Base-by-base conservation (phyloP, 2,113 vertebrate genomes). In the Cyprinodon variegatus region DNA sequence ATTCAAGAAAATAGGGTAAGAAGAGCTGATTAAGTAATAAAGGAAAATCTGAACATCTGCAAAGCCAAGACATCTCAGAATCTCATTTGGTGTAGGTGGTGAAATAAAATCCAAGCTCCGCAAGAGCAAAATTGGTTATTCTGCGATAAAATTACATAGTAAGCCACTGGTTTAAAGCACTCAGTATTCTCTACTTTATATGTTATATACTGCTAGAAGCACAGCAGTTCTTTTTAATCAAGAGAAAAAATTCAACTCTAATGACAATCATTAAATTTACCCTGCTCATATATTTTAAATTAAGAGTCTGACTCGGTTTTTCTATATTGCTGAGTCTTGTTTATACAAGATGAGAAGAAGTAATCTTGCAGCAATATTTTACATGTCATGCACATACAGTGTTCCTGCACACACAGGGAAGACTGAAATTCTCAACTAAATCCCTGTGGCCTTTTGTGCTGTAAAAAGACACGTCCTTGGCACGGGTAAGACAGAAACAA, bases 281-380 rank as follows among this genome's bases (percentile, higher is more conserved):
- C 38, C 39, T 50, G 39, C 8, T 65, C 36, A 6, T 43, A 65
- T 41, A 50, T 59, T 67, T 61, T 38, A 37, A 36, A 66, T 45
- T 69, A 65, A 53, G 38, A 20, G 10, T 70, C 78, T 3, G 65
- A 43, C 2, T 6, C 62, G 36, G 70, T 40, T 29, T 76, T 70
- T 74, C 4, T 68, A 6, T 65, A 50, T 29, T 64, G 37, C 68
- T 70, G 37, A 67, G 10, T 2, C 48, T 38, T 45, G 12, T 65
- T 76, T 46, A 81, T 5, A 69, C 29, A 63, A 61, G 65, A 73
- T 65, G 72, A 77, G 39, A 74, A 72, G 65, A 75, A 72, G 67
- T 61, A 74, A 83, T 75, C 43, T 61, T 61, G 77, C 43, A 81
- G 81, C 66, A 79, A 70, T 75, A 81, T 78, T 77, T 77, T 61